These are phyloP conservation scores for Synanthedon vespiformis DNA, from an alignment of 2,888 invertebrate species.

Conservation along the genomic window DNA sequence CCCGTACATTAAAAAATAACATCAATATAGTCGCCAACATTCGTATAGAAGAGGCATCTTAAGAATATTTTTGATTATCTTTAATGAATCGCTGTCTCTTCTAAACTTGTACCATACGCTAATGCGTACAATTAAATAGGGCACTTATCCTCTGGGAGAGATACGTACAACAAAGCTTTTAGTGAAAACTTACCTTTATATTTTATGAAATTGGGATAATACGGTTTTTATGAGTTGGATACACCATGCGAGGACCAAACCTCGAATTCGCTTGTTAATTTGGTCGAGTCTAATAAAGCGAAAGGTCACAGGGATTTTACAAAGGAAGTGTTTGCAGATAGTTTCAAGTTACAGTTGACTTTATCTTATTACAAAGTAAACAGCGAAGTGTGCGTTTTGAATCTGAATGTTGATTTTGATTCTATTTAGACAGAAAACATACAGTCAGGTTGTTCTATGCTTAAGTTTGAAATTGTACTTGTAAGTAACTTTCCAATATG, in stretches of 20 bases:
- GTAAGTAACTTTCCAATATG: no score
- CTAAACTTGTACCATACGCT: conserved; percentile 2
- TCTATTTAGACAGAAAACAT: not conserved
- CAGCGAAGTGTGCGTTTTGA: not conserved
- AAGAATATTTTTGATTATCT: no score
- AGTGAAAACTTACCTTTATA: conserved; percentile 25
- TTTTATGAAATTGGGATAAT: conserved; percentile 5
- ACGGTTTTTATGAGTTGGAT: not conserved
- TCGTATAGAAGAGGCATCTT: no score
- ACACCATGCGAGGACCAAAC: not conserved
- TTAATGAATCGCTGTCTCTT: not conserved
- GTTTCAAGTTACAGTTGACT: not conserved
- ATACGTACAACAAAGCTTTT: conserved; percentile 39
- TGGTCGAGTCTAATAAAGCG: no score
- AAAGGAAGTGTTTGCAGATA: not conserved
- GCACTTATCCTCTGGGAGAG: conserved; percentile 19
- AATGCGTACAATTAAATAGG: conserved; percentile 26
- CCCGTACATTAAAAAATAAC: no score
- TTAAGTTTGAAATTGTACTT: no score
- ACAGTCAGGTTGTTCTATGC: not conserved
- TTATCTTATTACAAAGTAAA: not conserved
- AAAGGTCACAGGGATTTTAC: no score
- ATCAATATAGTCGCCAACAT: no score
- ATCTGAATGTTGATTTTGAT: not conserved
- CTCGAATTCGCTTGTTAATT: no score